Percentiles rank a stretch among this genome's conserved stretches.
phyloP scores from a whole-genome alignment of 2,888 invertebrate genomes.

The Nebria salina region DNA sequence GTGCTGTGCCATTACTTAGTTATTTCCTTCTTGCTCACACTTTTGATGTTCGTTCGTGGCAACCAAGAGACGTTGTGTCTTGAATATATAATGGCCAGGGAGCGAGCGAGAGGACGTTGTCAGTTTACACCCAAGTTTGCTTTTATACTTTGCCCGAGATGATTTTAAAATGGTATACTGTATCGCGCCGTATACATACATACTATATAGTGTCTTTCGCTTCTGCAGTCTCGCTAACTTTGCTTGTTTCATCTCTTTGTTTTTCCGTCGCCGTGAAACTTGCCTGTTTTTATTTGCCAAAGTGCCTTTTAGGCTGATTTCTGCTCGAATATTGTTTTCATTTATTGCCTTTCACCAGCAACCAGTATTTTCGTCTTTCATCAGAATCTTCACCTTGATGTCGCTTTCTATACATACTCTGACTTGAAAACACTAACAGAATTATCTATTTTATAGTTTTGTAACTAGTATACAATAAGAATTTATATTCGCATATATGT shows the following conservation, averaged over 20 bases:
- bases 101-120: constrained; percentile 32
- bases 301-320: not conserved
- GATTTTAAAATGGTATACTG: constrained; percentile 35
- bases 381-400: no score
- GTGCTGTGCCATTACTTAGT: constrained; percentile 2
- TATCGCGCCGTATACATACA: not conserved
- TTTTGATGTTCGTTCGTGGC: constrained; percentile 1
- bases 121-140: constrained; percentile 39
- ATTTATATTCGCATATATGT: no score
- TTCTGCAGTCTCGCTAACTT: not conserved
- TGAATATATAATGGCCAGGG: constrained; percentile 45
- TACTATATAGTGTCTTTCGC: not conserved
- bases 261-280: constrained; percentile 10
- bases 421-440: no score
- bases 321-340: not conserved
- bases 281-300: constrained; percentile 11
- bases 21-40: constrained; percentile 4
- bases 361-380: no score
- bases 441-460: no score
- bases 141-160: constrained; percentile 39
- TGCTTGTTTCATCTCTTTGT: constrained; percentile 14
- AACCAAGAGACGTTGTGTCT: constrained; percentile 21
- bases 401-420: no score
- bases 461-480: no score
- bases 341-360: no score